phyloP scores from a whole-genome alignment of 2,113 vertebrate species.

The mouse (Mus musculus) region DNA sequence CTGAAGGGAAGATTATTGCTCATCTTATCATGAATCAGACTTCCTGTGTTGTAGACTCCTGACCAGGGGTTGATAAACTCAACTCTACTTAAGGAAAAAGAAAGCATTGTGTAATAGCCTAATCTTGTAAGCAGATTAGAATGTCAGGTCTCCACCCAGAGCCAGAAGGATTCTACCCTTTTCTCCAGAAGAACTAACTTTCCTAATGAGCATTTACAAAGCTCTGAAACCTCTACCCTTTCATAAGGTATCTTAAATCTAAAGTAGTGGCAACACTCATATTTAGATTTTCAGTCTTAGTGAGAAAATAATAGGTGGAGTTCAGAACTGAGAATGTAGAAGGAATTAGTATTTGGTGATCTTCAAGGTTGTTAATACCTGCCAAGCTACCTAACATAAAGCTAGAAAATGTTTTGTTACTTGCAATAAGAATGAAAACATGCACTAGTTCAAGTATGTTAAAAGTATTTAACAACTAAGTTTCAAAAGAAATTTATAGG shows the following conservation, averaged over 20 bases:
- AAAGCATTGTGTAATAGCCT: too few species aligned
- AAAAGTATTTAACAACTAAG: constrained; percentile 16
- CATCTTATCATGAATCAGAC: not conserved
- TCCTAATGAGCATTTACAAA: not conserved
- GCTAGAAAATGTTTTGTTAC: not conserved
- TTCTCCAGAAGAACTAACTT: not conserved
- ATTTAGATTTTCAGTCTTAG: not conserved
- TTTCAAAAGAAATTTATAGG: not conserved
- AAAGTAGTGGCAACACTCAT: not conserved
- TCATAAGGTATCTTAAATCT: not conserved
- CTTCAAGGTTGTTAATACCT: not conserved
- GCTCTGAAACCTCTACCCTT: too few species aligned
- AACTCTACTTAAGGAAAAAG: not conserved
- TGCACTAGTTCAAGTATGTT: not conserved
- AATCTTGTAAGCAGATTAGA: not conserved
- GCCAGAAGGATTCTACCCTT: too few species aligned
- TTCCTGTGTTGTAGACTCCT: not conserved
- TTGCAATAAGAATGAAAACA: not conserved
- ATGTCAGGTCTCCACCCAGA: not conserved
- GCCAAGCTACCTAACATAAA: too few species aligned
- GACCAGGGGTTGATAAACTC: too few species aligned
- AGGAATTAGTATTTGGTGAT: not conserved
- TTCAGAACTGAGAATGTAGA: not conserved
- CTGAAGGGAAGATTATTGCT: not conserved
- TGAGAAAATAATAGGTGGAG: not conserved